These are phyloP conservation scores for Heterohyrax brucei DNA, from an alignment of 2,797 vertebrate species.

Conservation along the genomic window DNA sequence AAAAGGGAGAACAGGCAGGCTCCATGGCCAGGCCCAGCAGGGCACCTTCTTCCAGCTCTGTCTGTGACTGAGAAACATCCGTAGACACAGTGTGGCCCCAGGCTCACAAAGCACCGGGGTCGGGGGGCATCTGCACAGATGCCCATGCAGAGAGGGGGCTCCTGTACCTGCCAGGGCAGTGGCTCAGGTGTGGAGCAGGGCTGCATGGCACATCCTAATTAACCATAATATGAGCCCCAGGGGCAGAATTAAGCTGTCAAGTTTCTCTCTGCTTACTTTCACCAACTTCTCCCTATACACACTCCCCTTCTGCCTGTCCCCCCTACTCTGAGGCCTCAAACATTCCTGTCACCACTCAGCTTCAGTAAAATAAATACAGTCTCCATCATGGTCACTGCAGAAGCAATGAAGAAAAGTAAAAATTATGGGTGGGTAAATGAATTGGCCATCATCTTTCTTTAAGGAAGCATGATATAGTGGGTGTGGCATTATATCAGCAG, in stretches of 20 bases:
- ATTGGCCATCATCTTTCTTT: rapidly evolving
- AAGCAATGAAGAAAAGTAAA: slow-evolving; percentile 11
- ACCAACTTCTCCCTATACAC: neutral
- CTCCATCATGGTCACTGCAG: neutral
- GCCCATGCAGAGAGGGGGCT: neutral
- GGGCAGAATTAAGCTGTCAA: slow-evolving; percentile 67
- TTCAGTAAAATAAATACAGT: neutral
- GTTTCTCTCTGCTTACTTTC: neutral
- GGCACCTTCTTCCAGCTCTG: neutral
- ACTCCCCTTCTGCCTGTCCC: neutral
- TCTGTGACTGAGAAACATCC: neutral
- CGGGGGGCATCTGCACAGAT: neutral
- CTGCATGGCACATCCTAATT: slow-evolving; percentile 71
- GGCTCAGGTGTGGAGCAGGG: slow-evolving; percentile 40
- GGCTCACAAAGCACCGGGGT: neutral
- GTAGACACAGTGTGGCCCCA: neutral
- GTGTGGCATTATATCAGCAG: neutral
- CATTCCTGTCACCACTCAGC: neutral
- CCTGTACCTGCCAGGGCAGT: slow-evolving; percentile 66
- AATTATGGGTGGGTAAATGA: neutral
- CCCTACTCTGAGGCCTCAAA: neutral
- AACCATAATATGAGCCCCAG: slow-evolving; percentile 71
- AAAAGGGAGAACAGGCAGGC: neutral
- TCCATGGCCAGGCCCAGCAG: neutral
- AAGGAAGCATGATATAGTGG: rapidly evolving